A percentile compares a stretch with the other conserved stretches of the same genome.
phyloP scores from a whole-genome alignment of 35 echinoderm and acorn worm species.

The Apostichopus japonicus region DNA sequence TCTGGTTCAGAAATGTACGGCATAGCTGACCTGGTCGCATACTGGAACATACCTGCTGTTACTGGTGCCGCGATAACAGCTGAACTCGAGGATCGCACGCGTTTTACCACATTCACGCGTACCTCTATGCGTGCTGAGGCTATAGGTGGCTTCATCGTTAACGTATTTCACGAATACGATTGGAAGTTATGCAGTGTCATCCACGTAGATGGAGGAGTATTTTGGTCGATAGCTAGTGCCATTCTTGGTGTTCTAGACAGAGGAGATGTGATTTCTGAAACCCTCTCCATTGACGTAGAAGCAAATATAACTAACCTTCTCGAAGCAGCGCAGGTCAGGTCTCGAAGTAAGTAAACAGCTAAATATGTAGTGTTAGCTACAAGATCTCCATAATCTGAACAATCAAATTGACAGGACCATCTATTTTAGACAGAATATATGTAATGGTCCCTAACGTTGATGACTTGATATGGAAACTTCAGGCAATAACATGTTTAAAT shows the following conservation, averaged over 20 bases:
- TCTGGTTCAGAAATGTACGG: conserved; percentile 14
- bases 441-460: no score
- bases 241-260: not conserved
- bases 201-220: not conserved
- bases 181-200: not conserved
- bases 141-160: conserved; percentile 5
- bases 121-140: conserved; percentile 20
- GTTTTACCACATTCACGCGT: not conserved
- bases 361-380: no score
- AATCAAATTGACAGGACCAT: no score
- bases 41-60: conserved; percentile 20
- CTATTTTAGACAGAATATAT: no score
- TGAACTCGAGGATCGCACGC: not conserved
- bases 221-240: not conserved
- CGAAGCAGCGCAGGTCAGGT: not conserved
- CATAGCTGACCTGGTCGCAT: not conserved
- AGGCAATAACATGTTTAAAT: no score
- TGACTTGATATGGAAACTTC: no score
- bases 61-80: not conserved
- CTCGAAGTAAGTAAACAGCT: not conserved
- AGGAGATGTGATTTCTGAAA: not conserved
- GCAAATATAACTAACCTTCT: not conserved
- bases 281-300: not conserved
- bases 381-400: no score
- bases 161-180: not conserved